A percentile compares a stretch with the other conserved stretches of the same genome.
These are phyloP conservation scores for Eristalis intricaria DNA, from an alignment of 2,888 invertebrate genomes.

Conservation along the genomic window DNA sequence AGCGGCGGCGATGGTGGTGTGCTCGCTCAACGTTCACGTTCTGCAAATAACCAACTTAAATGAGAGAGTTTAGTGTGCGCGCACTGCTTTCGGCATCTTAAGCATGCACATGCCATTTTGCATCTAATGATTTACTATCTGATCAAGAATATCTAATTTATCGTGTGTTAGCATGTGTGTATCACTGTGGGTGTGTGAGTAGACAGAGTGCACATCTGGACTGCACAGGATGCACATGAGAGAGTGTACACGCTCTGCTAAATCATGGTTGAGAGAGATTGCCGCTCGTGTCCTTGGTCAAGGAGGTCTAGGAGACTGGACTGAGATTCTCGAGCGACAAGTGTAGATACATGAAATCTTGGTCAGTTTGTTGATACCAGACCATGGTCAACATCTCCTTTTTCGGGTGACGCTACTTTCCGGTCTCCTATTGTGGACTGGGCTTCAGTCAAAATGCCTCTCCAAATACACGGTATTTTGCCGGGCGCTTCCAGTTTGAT, in stretches of 20 bases:
- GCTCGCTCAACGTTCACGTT: constrained; percentile 50
- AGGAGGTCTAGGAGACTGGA: too few relatives aligned
- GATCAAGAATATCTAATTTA: constrained; percentile 72
- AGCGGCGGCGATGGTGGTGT: constrained; percentile 11
- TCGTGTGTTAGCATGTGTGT: constrained; percentile 59
- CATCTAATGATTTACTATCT: constrained; percentile 72
- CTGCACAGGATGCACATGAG: constrained; percentile 29
- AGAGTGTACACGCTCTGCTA: background rate
- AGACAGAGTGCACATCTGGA: background rate
- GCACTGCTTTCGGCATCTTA: constrained; percentile 63
- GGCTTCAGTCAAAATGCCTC: too few relatives aligned
- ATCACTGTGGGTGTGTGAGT: constrained; percentile 2
- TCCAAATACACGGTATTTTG: too few relatives aligned
- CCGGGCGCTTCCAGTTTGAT: too few relatives aligned
- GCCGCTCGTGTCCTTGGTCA: too few relatives aligned
- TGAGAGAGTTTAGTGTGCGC: constrained; percentile 64
- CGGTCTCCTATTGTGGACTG: too few relatives aligned
- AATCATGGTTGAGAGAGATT: too few relatives aligned
- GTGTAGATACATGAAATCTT: too few relatives aligned
- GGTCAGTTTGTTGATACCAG: too few relatives aligned
- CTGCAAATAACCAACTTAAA: constrained; percentile 64
- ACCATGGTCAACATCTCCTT: too few relatives aligned
- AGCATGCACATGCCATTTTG: constrained; percentile 71
- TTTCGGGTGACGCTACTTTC: too few relatives aligned
- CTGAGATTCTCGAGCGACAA: too few relatives aligned